These are phyloP conservation scores for Flexamia atlantica DNA, from an alignment of 2,888 invertebrate genomes.

Conservation along the genomic window DNA sequence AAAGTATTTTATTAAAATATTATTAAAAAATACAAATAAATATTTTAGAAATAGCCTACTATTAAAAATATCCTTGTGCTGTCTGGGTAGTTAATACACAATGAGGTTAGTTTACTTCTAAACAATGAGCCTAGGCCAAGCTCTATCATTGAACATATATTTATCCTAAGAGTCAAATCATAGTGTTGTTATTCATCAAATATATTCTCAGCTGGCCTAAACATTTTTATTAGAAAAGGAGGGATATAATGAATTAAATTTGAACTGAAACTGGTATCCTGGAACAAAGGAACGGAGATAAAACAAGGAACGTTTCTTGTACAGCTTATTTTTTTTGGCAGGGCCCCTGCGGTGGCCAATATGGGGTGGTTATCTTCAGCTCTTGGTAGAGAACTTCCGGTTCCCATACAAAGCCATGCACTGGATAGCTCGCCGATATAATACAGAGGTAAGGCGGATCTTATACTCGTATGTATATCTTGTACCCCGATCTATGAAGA, in stretches of 20 bases:
- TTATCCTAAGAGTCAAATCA: too few species aligned
- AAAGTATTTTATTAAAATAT: too few species aligned
- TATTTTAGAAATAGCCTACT: too few species aligned
- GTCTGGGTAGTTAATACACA: too few species aligned
- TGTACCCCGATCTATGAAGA: too few species aligned
- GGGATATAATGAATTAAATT: background rate
- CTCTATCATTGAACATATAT: too few species aligned
- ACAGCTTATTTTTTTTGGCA: constrained; percentile 71
- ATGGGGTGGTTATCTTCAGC: constrained; percentile 80
- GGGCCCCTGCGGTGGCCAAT: constrained; percentile 81
- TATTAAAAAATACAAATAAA: too few species aligned
- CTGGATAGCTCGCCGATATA: constrained; percentile 78
- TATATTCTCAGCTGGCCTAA: background rate
- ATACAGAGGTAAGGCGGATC: constrained; percentile 75
- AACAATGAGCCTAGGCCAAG: too few species aligned
- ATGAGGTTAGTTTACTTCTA: too few species aligned
- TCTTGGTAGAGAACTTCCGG: constrained; percentile 77
- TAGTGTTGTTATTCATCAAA: background rate
- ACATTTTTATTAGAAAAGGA: background rate
- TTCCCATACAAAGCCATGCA: constrained; percentile 77
- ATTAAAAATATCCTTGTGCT: too few species aligned
- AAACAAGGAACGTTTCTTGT: background rate
- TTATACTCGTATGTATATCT: too few species aligned
- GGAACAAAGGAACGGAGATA: background rate
- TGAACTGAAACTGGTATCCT: background rate